These are phyloP conservation scores for Monomorium pharaonis DNA, from an alignment of 1,140 invertebrate species.

Conservation along the genomic window DNA sequence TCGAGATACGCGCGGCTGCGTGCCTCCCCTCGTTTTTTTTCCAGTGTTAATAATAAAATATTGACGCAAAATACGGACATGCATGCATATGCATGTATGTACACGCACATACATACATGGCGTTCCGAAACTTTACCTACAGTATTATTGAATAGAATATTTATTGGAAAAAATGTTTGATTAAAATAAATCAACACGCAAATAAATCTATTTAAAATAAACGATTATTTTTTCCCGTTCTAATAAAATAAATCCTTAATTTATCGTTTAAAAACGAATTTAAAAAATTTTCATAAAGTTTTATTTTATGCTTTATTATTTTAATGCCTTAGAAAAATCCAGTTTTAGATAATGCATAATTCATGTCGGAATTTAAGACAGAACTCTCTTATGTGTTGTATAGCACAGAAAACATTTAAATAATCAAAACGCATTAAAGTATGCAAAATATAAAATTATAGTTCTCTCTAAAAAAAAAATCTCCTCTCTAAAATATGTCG, in stretches of 20 bases:
- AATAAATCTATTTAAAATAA: not conserved
- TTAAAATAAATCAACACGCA: not conserved
- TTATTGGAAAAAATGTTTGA: not conserved
- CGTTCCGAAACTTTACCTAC: not conserved
- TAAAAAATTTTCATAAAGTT: too few relatives aligned
- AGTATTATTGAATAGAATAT: not conserved
- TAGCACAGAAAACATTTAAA: not conserved
- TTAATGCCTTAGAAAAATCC: not conserved
- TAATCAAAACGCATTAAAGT: not conserved
- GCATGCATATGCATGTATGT: not conserved
- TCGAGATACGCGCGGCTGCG: not conserved
- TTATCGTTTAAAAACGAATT: too few relatives aligned
- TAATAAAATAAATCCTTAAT: too few relatives aligned
- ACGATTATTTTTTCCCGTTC: not conserved
- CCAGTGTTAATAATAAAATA: conserved; percentile 36
- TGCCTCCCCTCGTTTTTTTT: not conserved
- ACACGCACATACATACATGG: too few relatives aligned
- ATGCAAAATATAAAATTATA: not conserved
- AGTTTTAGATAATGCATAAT: not conserved
- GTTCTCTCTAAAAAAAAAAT: too few relatives aligned
- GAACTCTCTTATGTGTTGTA: not conserved
- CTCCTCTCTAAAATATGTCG: not conserved
- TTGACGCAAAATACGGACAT: not conserved
- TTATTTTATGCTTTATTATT: not conserved
- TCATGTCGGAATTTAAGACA: not conserved